These are phyloP conservation scores for Stenodema calcarata DNA, from an alignment of 2,888 invertebrate species.

Conservation along the genomic window DNA sequence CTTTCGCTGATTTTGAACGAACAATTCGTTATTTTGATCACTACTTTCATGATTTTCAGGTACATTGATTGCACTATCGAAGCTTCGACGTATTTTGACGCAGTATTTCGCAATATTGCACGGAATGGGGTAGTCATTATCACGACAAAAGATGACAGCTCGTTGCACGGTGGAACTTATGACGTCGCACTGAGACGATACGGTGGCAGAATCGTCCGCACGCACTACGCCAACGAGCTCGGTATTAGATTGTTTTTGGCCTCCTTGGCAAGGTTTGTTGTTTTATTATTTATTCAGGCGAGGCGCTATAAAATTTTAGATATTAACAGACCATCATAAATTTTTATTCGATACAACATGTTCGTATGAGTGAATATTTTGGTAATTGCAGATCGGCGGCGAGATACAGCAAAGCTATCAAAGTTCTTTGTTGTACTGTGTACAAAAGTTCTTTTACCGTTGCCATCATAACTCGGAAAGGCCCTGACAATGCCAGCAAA, in stretches of 20 bases:
- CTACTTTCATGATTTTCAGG: constrained; percentile 51
- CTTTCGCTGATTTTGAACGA: too few species aligned
- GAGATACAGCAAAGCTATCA: constrained; percentile 58
- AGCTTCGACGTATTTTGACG: constrained; percentile 58
- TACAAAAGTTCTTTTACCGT: constrained; percentile 58
- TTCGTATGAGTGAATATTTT: too few species aligned
- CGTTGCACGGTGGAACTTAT: constrained; percentile 57
- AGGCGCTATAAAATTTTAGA: too few species aligned
- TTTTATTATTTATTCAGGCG: background rate
- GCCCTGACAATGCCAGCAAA: constrained; percentile 57
- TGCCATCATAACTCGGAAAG: constrained; percentile 57
- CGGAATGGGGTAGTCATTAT: constrained; percentile 58
- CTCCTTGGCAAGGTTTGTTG: constrained; percentile 57
- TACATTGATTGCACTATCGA: constrained; percentile 58
- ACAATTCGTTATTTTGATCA: too few species aligned
- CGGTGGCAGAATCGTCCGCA: constrained; percentile 58
- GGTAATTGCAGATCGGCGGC: constrained; percentile 57
- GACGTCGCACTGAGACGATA: constrained; percentile 59
- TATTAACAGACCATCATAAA: too few species aligned
- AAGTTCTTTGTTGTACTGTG: constrained; percentile 56
- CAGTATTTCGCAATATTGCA: constrained; percentile 58
- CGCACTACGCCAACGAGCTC: constrained; percentile 58
- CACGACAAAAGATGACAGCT: constrained; percentile 59
- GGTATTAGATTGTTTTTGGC: constrained; percentile 58
- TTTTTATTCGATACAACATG: too few species aligned